phyloP scores from a whole-genome alignment of 2,113 vertebrate genomes.

The Coturnix japonica region DNA sequence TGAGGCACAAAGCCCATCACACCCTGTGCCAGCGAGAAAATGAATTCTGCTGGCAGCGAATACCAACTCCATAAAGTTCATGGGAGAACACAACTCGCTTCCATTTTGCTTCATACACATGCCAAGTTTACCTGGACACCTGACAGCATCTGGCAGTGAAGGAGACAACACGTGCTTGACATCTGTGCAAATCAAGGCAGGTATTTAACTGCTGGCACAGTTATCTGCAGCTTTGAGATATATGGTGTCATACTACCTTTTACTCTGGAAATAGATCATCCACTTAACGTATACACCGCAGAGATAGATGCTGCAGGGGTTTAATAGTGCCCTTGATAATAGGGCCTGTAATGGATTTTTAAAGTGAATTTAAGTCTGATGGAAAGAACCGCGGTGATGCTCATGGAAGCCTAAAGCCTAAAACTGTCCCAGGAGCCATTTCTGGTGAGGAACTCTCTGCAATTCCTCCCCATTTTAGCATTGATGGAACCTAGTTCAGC shows the following conservation, averaged over 20 bases:
- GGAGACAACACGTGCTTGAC: not conserved
- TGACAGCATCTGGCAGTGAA: not conserved
- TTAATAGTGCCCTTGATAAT: conserved; percentile 17
- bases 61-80: not conserved
- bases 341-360: conserved; percentile 35
- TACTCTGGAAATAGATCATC: conserved; percentile 23
- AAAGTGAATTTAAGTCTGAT: conserved; percentile 40
- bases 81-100: accelerated
- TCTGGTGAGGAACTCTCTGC: not conserved
- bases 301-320: not conserved
- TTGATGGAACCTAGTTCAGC: too few relatives aligned
- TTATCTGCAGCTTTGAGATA: conserved; percentile 5
- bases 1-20: not conserved
- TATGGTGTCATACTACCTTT: not conserved
- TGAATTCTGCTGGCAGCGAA: not conserved
- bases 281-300: not conserved
- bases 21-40: not conserved
- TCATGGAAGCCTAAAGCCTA: not conserved
- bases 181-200: not conserved
- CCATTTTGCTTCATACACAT: not conserved
- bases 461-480: too few relatives aligned
- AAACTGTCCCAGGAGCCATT: not conserved
- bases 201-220: not conserved
- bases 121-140: not conserved
- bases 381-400: not conserved